Percentiles rank a stretch among this genome's conserved stretches.
These are phyloP conservation scores for Sphenopsis melanotis DNA, from an alignment of 2,797 vertebrate species.

Conservation along the genomic window DNA sequence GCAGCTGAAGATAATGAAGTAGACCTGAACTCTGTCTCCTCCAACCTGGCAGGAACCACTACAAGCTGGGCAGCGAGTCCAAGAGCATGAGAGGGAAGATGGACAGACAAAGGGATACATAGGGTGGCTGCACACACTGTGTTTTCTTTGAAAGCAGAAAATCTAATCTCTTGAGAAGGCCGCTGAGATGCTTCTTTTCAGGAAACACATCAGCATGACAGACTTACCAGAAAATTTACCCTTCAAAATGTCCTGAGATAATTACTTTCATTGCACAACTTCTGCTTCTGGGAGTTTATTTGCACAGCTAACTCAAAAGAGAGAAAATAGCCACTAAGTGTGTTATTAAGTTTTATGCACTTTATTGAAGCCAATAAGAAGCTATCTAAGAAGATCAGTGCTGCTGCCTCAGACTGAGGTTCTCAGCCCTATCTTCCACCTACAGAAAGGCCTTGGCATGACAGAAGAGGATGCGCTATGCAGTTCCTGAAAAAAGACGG, in stretches of 20 bases:
- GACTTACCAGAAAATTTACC: background rate
- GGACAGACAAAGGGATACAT: background rate
- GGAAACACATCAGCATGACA: background rate
- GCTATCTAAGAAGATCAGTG: background rate
- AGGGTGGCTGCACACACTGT: background rate
- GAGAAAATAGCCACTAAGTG: background rate
- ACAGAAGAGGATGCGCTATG: background rate
- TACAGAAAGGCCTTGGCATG: background rate
- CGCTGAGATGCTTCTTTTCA: background rate
- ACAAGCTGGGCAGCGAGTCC: background rate
- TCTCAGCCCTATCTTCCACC: background rate
- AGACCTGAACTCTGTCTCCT: background rate
- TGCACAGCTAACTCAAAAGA: background rate
- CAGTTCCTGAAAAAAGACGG: background rate
- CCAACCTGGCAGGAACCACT: background rate
- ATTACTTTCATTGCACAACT: background rate
- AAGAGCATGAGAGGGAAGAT: background rate
- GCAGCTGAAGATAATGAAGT: background rate
- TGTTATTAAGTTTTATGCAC: background rate
- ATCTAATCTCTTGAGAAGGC: background rate
- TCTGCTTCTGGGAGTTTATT: background rate
- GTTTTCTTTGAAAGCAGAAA: background rate
- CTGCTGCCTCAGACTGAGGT: background rate
- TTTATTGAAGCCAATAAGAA: background rate
- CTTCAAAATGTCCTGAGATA: background rate